These are phyloP conservation scores for Riptortus pedestris DNA, from an alignment of 1,140 invertebrate species.

Conservation along the genomic window DNA sequence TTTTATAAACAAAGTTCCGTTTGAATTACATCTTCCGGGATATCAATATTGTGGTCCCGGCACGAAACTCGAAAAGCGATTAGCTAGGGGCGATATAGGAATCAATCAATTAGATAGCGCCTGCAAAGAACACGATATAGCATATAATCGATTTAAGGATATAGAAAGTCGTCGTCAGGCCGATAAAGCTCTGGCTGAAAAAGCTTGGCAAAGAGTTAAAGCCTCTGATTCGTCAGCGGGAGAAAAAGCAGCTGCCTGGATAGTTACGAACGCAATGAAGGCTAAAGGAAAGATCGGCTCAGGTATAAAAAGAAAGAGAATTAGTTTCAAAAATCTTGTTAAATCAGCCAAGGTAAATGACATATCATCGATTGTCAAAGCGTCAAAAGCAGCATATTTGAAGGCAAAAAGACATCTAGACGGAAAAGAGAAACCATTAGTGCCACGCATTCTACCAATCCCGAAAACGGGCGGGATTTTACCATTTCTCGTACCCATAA, in stretches of 20 bases:
- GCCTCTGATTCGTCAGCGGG: constrained; percentile 21
- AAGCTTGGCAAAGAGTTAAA: constrained; percentile 35
- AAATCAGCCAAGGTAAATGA: neutral
- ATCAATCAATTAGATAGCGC: constrained; percentile 42
- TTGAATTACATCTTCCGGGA: constrained; percentile 39
- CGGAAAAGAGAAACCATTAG: neutral
- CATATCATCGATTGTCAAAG: neutral
- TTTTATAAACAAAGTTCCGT: neutral
- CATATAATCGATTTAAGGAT: constrained; percentile 36
- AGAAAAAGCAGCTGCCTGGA: constrained; percentile 10
- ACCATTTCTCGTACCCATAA: no score
- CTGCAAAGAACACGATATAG: no score
- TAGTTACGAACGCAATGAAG: neutral
- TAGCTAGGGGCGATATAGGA: constrained; percentile 37
- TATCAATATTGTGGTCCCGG: constrained; percentile 41
- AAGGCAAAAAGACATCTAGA: neutral
- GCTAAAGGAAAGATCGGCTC: neutral
- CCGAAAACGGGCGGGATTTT: no score
- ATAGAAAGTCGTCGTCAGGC: constrained; percentile 33
- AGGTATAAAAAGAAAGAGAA: neutral
- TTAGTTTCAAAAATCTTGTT: neutral
- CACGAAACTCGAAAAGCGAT: constrained; percentile 39
- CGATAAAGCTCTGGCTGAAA: constrained; percentile 35
- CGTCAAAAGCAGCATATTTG: neutral
- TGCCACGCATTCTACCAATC: neutral